These are phyloP conservation scores for Manduca sexta DNA, from an alignment of 1,140 invertebrate species.

Conservation along the genomic window DNA sequence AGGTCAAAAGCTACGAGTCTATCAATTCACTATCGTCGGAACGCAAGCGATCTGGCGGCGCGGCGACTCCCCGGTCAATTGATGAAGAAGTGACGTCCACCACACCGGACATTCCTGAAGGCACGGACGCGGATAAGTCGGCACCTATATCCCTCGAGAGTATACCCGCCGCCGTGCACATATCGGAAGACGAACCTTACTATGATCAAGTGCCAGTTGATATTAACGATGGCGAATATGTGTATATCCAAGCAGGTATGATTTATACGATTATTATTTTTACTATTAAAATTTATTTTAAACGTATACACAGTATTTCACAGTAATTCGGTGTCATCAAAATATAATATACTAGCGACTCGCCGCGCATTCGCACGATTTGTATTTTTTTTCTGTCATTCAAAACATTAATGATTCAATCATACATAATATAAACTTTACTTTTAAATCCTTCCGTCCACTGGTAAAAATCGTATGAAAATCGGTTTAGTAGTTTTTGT, in stretches of 20 bases:
- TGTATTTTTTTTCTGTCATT: too few relatives aligned
- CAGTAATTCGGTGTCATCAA: too few relatives aligned
- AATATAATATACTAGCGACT: too few relatives aligned
- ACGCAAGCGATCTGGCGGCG: conserved; percentile 62
- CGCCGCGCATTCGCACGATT: too few relatives aligned
- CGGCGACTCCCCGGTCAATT: conserved; percentile 64
- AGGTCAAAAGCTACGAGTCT: conserved; percentile 78
- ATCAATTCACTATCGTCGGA: conserved; percentile 75
- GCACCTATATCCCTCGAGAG: conserved; percentile 66
- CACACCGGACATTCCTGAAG: conserved; percentile 48
- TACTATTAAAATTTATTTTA: too few relatives aligned
- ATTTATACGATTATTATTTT: too few relatives aligned
- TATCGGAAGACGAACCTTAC: conserved; percentile 79
- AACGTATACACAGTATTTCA: too few relatives aligned
- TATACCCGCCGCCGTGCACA: conserved; percentile 51
- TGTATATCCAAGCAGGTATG: conserved; percentile 80
- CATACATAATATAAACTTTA: too few relatives aligned
- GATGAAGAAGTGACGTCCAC: conserved; percentile 62
- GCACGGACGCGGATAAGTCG: conserved; percentile 63
- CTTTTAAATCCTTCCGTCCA: too few relatives aligned
- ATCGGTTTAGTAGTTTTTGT: too few relatives aligned
- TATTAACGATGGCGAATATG: conserved; percentile 84
- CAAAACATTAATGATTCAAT: too few relatives aligned
- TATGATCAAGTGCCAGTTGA: conserved; percentile 89
- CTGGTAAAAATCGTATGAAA: too few relatives aligned